Conservation (phyloP, 1,140 invertebrate genomes). For the Brachionus sp. region DNA sequence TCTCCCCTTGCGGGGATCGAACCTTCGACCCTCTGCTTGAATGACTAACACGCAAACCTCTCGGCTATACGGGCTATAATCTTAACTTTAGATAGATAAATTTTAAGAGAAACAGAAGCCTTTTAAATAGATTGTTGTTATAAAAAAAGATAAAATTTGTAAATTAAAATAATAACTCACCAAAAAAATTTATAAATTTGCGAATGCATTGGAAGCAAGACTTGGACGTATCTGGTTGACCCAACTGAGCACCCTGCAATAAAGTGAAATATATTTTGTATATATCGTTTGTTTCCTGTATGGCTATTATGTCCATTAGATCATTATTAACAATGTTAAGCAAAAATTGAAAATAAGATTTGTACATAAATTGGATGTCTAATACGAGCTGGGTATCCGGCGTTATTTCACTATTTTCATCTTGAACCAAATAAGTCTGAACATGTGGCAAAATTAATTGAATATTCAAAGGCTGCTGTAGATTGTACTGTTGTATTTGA, state of each 20-base stretch:
- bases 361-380: slow-evolving; percentile 39
- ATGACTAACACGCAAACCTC: too few relatives aligned
- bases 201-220: slow-evolving; percentile 7
- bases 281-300: slow-evolving; percentile 26
- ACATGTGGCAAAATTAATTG: neutral
- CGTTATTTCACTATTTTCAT: slow-evolving; percentile 35
- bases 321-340: slow-evolving; percentile 36
- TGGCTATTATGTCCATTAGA: slow-evolving; percentile 22
- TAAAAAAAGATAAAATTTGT: too few relatives aligned
- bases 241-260: slow-evolving; percentile 33
- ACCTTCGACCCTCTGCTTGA: too few relatives aligned
- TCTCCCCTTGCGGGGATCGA: too few relatives aligned
- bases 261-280: slow-evolving; percentile 42
- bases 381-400: slow-evolving; percentile 15
- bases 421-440: slow-evolving; percentile 10
- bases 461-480: neutral
- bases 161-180: neutral
- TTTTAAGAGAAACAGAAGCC: neutral
- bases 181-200: slow-evolving; percentile 25
- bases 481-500: slow-evolving; percentile 10
- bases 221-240: slow-evolving; percentile 30
- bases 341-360: slow-evolving; percentile 43
- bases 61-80: too few relatives aligned
- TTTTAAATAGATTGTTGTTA: neutral
- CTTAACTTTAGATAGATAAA: too few relatives aligned